Evolutionary conservation across 2,113 vertebrate genomes (phyloP).

Genomic region (Oncorhynchus tshawytscha): DNA sequence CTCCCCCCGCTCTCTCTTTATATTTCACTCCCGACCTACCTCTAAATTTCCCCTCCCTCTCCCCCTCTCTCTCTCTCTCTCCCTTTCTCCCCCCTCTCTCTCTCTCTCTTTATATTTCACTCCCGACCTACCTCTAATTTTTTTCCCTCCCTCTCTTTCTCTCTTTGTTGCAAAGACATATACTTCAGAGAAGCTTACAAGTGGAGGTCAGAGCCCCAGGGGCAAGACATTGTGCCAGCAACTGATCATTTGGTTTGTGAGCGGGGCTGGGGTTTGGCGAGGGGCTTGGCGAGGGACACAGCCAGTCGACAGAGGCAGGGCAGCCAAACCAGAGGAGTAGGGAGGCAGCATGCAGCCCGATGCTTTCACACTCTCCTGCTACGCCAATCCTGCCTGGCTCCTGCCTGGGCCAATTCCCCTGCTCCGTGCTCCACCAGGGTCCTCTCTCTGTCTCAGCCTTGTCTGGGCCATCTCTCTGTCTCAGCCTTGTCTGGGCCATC

Average conservation of each 20-base stretch:
- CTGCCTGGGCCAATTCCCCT: constrained; percentile 52
- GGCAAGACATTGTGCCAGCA: constrained; percentile 65
- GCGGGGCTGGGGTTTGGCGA: constrained; percentile 38
- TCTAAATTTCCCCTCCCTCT: too few species aligned
- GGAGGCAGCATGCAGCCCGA: constrained; percentile 27
- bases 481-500: too few species aligned
- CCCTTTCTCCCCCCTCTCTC: too few species aligned
- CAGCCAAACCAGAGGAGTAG: neutral
- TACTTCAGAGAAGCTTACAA: constrained; percentile 36
- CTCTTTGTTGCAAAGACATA: constrained; percentile 17
- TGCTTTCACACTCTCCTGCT: constrained; percentile 67
- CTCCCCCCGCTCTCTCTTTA: constrained; percentile 16
- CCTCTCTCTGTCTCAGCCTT: too few species aligned
- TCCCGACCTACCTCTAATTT: neutral
- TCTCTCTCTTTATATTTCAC: neutral
- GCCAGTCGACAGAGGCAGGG: too few species aligned
- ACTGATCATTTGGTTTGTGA: constrained; percentile 71
- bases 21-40: too few species aligned
- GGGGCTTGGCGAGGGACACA: neutral
- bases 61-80: too few species aligned
- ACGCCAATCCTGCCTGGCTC: constrained; percentile 66
- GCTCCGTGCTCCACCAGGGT: too few species aligned
- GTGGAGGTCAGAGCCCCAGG: constrained; percentile 53
- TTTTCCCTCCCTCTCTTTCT: neutral
- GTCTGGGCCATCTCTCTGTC: too few species aligned